Conservation (phyloP, 2,797 vertebrate genomes). For the Trachops cirrhosus region DNA sequence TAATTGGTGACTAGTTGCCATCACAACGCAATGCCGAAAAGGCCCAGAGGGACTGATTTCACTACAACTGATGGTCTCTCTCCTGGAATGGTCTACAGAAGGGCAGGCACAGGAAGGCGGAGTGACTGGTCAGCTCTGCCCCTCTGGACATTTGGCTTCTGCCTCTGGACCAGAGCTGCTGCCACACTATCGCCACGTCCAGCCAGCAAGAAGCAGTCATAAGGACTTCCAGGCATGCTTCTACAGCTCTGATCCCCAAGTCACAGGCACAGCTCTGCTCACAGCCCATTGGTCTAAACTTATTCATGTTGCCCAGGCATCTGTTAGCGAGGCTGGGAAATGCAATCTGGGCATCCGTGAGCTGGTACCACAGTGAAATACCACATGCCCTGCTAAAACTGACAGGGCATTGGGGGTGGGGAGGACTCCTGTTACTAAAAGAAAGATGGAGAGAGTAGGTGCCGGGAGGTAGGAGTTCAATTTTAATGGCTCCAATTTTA, state of each 20-base stretch:
- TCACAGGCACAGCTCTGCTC: not conserved
- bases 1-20: not conserved
- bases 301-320: not conserved
- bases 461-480: not conserved
- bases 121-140: not conserved
- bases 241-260: not conserved
- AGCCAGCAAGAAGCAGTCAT: not conserved
- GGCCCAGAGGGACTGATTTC: not conserved
- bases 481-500: not conserved
- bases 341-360: not conserved
- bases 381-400: not conserved
- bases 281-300: not conserved
- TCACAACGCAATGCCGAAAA: not conserved
- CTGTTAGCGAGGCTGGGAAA: not conserved
- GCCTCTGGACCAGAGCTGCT: not conserved
- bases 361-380: not conserved
- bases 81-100: not conserved
- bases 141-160: not conserved
- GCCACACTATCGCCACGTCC: not conserved
- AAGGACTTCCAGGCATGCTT: not conserved
- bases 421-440: not conserved
- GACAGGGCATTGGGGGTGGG: not conserved
- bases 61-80: not conserved
- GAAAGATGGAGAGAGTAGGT: not conserved
- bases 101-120: not conserved